Conservation (phyloP, 2,797 vertebrate species). For the Sebastolobus alascanus region DNA sequence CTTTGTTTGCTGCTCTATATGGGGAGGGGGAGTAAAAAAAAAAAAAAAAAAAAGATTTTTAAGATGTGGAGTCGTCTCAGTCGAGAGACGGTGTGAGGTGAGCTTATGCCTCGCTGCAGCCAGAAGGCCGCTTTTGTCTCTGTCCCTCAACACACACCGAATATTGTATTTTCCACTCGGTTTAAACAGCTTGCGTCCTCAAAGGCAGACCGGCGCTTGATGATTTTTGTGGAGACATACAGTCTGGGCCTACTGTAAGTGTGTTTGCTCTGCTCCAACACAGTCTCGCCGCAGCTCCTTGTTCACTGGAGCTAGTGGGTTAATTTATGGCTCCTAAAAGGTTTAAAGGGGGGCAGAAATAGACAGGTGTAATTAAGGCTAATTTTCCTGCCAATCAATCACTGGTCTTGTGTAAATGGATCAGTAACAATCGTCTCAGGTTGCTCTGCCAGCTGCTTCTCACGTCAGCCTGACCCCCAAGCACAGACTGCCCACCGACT, state of each 20-base stretch:
- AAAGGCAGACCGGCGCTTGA: constrained; percentile 52
- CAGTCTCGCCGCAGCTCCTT: constrained; percentile 25
- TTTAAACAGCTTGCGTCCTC: constrained; percentile 66
- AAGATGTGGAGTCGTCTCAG: constrained; percentile 64
- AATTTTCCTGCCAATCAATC: constrained; percentile 84
- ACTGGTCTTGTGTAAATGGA: constrained; percentile 73
- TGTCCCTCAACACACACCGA: constrained; percentile 34
- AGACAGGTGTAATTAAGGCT: constrained; percentile 80
- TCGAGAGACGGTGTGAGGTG: constrained; percentile 73
- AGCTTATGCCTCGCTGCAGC: constrained; percentile 37
- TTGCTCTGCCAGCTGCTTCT: constrained; percentile 79
- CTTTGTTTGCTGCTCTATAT: constrained; percentile 75
- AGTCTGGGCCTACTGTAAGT: constrained; percentile 75
- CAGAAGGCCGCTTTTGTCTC: constrained; percentile 66
- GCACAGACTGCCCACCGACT: constrained; percentile 71
- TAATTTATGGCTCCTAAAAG: constrained; percentile 72
- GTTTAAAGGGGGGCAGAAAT: constrained; percentile 61
- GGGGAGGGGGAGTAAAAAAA: background rate
- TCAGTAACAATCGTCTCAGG: constrained; percentile 74
- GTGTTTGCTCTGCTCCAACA: constrained; percentile 59
- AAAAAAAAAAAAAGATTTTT: constrained; percentile 17
- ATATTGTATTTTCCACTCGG: constrained; percentile 69
- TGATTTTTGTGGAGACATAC: constrained; percentile 64
- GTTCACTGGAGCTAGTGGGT: constrained; percentile 41
- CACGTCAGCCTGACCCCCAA: constrained; percentile 69